A percentile compares a stretch with the other conserved stretches of the same genome.
Conservation (phyloP, 2,797 vertebrate genomes). For the Bucorvus abyssinicus region DNA sequence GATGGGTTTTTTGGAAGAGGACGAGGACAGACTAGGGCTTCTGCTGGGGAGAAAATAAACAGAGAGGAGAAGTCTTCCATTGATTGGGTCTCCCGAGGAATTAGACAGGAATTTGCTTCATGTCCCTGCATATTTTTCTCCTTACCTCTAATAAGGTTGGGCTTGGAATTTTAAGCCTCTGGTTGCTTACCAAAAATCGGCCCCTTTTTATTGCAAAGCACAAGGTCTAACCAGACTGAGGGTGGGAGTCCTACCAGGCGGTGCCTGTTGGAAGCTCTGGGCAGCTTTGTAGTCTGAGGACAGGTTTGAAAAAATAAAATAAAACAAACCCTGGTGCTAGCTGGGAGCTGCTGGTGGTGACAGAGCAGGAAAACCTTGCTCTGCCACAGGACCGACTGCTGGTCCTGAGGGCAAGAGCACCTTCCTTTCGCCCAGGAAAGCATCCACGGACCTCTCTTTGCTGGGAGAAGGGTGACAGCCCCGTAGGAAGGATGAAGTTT, state of each 20-base stretch:
- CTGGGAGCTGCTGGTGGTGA: neutral
- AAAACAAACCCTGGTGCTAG: neutral
- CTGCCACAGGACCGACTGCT: neutral
- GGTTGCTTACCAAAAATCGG: neutral
- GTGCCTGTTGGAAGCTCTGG: neutral
- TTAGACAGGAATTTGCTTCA: slow-evolving; percentile 38
- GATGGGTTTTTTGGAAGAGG: neutral
- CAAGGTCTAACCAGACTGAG: neutral
- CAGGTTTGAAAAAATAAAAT: neutral
- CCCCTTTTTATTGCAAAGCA: neutral
- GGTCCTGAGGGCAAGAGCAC: neutral
- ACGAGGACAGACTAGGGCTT: slow-evolving; percentile 12
- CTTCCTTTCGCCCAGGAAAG: neutral
- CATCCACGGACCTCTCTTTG: neutral
- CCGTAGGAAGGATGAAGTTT: neutral
- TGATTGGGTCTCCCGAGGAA: neutral
- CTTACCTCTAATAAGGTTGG: slow-evolving; percentile 41
- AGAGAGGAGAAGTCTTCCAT: slow-evolving; percentile 33
- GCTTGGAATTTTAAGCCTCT: slow-evolving; percentile 16
- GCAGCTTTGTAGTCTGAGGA: neutral
- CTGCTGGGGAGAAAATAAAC: slow-evolving; percentile 43
- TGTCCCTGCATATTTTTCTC: slow-evolving; percentile 41
- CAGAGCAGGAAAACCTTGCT: neutral
- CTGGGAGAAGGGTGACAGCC: neutral
- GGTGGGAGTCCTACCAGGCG: neutral